Conservation (phyloP, 2,113 vertebrate species). For the Sclerurus mexicanus region DNA sequence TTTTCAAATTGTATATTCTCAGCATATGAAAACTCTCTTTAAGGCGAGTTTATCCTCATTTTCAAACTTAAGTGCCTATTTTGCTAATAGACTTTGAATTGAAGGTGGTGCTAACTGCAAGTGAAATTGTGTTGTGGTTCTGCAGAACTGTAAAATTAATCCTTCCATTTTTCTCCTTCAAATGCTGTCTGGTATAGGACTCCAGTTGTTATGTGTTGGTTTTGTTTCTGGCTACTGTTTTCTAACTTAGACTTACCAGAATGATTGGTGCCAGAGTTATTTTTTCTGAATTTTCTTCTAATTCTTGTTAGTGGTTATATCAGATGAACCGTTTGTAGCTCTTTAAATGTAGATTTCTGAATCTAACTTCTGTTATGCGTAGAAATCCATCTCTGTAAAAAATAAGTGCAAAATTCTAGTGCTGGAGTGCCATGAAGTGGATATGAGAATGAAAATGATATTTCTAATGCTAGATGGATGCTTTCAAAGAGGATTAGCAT, state of each 20-base stretch:
- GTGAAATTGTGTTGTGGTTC: background rate
- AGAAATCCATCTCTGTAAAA: background rate
- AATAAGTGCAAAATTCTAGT: background rate
- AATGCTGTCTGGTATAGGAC: background rate
- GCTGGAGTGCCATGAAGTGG: background rate
- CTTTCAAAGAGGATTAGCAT: background rate
- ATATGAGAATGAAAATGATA: background rate
- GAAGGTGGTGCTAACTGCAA: background rate
- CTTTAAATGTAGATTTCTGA: background rate
- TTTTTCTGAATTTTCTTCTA: background rate
- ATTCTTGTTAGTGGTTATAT: background rate
- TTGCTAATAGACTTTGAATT: background rate
- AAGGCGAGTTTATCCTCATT: background rate
- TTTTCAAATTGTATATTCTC: background rate
- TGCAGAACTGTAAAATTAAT: background rate
- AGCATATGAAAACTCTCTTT: background rate
- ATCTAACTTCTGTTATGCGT: background rate
- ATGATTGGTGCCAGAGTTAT: accelerated
- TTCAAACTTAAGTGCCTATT: background rate
- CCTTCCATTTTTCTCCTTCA: background rate
- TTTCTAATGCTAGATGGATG: background rate
- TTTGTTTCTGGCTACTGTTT: background rate
- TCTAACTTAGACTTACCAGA: background rate
- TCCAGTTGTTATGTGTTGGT: background rate
- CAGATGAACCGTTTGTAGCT: background rate